phyloP scores from a whole-genome alignment of 2,888 invertebrate genomes.

The Nezara viridula region DNA sequence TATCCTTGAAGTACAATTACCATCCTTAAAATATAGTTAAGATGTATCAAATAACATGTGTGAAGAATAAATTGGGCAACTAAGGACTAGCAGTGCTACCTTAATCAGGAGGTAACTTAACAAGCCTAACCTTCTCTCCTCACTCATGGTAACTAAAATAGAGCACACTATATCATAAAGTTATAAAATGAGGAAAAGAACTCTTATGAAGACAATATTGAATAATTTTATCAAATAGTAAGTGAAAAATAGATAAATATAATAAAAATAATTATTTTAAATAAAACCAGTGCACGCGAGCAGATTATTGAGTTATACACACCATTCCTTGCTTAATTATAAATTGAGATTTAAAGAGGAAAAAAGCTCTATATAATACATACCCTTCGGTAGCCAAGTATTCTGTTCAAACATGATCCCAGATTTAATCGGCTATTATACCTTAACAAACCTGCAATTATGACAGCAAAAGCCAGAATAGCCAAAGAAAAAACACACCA shows the following conservation, averaged over 20 bases:
- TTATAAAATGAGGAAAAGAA: too few species aligned
- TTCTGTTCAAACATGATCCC: background rate
- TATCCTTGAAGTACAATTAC: too few species aligned
- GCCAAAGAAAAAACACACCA: slow-evolving; percentile 6
- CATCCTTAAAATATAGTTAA: too few species aligned
- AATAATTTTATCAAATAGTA: background rate
- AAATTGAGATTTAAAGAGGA: background rate
- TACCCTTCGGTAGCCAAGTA: slow-evolving; percentile 34
- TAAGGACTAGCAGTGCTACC: too few species aligned
- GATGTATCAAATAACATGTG: too few species aligned
- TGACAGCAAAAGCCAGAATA: background rate
- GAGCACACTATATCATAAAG: too few species aligned
- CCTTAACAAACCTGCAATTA: background rate
- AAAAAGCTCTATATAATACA: background rate
- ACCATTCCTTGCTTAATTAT: background rate
- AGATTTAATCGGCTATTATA: background rate
- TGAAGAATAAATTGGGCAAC: too few species aligned
- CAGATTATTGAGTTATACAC: background rate
- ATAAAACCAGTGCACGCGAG: background rate
- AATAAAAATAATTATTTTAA: background rate
- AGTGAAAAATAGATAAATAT: background rate
- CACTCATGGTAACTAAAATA: too few species aligned
- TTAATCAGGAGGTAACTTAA: too few species aligned
- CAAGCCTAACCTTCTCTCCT: too few species aligned
- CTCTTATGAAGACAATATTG: background rate